Conservation (phyloP, 2,888 invertebrate species). For the Lycaena phlaeas region DNA sequence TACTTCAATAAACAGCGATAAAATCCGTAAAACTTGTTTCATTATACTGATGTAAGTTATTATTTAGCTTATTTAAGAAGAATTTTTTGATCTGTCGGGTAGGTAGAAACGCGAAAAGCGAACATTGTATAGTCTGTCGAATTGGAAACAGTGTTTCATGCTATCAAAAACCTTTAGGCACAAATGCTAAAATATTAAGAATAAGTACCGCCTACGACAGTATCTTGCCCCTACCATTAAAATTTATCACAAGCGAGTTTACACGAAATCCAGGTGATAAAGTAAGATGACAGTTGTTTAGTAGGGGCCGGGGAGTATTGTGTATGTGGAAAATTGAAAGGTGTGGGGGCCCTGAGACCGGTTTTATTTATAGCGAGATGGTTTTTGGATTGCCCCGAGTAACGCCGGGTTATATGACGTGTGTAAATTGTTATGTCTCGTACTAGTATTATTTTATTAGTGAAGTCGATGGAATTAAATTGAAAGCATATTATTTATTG, state of each 20-base stretch:
- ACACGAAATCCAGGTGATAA: slow-evolving; percentile 66
- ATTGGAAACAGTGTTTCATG: too few species aligned
- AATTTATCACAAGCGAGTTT: slow-evolving; percentile 66
- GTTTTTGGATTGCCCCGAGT: slow-evolving; percentile 60
- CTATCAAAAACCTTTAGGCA: too few species aligned
- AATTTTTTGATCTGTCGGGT: too few species aligned
- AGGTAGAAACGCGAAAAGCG: too few species aligned
- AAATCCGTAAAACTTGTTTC: too few species aligned
- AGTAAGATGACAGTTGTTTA: slow-evolving; percentile 74
- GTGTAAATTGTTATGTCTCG: slow-evolving; percentile 17
- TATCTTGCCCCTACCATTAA: slow-evolving; percentile 63
- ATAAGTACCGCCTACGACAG: slow-evolving; percentile 36
- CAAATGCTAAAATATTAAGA: not conserved
- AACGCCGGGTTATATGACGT: slow-evolving; percentile 28
- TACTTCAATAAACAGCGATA: too few species aligned
- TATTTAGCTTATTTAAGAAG: too few species aligned
- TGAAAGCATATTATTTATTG: too few species aligned
- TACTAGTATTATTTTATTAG: too few species aligned
- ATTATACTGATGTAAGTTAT: too few species aligned
- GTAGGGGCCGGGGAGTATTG: slow-evolving; percentile 61
- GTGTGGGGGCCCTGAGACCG: slow-evolving; percentile 61
- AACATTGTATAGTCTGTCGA: too few species aligned
- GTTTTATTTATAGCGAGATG: slow-evolving; percentile 67
- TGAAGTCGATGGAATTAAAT: too few species aligned
- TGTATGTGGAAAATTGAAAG: slow-evolving; percentile 64